Conservation (phyloP, 2,888 invertebrate genomes). For the Euphydryas editha region DNA sequence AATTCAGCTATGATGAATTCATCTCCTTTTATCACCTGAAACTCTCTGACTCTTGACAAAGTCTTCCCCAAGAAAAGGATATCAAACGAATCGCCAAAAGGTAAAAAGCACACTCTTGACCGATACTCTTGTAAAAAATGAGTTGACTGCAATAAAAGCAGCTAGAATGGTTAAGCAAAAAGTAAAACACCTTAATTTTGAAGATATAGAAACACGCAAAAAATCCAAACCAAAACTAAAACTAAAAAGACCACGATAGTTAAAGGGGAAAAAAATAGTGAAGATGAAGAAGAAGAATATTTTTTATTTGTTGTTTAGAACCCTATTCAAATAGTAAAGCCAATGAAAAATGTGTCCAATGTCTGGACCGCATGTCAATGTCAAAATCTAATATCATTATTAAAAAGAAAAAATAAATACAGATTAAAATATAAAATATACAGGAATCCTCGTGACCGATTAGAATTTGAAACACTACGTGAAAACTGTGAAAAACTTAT, state of each 20-base stretch:
- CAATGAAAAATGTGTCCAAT: slow-evolving; percentile 34
- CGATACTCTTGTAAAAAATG: neutral
- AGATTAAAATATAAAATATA: no score
- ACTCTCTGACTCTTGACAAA: neutral
- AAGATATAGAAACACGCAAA: no score
- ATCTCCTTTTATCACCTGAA: slow-evolving; percentile 21
- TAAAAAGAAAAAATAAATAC: no score
- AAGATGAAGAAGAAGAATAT: slow-evolving; percentile 15
- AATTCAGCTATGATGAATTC: slow-evolving; percentile 19
- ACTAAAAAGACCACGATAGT: no score
- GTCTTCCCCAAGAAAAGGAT: neutral
- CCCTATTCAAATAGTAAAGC: slow-evolving; percentile 34
- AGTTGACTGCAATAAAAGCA: neutral
- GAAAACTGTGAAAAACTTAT: no score
- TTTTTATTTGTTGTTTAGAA: slow-evolving; percentile 36
- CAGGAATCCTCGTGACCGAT: no score
- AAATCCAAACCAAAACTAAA: no score
- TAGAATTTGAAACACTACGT: no score
- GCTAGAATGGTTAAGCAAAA: neutral
- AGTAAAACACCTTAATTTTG: neutral
- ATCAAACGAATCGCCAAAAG: neutral
- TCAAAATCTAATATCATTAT: no score
- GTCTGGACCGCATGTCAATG: slow-evolving; percentile 31
- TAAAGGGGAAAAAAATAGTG: no score
- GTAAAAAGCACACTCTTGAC: neutral